These are phyloP conservation scores for Leucoraja ocellata DNA, from an alignment of 2,797 vertebrate genomes.

Conservation along the genomic window DNA sequence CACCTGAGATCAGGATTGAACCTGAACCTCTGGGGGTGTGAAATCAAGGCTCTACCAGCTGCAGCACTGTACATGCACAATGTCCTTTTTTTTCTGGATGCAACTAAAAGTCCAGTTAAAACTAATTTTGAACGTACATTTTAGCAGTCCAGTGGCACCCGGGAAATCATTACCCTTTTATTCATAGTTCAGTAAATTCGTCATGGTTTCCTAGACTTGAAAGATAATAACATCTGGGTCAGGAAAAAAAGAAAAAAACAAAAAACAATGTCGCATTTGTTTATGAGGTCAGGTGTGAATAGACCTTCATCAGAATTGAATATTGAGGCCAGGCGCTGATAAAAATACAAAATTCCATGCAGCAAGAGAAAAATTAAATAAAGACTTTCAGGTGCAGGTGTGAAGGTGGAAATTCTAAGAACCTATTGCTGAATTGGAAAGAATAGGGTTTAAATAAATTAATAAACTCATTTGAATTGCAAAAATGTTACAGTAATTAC, in stretches of 20 bases:
- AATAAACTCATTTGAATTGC: conserved; percentile 14
- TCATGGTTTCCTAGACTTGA: not conserved
- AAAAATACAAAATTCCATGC: not conserved
- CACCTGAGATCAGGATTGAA: too few species aligned
- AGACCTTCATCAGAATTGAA: not conserved
- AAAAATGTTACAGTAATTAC: not conserved
- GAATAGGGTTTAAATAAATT: not conserved
- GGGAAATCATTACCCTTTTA: too few species aligned
- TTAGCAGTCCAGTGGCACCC: not conserved
- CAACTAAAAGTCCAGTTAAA: not conserved
- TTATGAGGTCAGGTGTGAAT: not conserved
- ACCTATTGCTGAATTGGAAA: not conserved
- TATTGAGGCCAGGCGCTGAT: not conserved
- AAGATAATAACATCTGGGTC: not conserved
- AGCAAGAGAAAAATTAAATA: not conserved
- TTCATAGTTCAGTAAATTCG: not conserved
- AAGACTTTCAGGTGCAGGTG: not conserved
- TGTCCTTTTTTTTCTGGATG: not conserved
- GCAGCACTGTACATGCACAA: not conserved
- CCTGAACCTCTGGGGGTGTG: too few species aligned
- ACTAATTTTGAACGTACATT: not conserved
- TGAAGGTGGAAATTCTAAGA: not conserved
- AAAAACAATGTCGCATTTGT: not conserved
- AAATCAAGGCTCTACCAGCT: too few species aligned
- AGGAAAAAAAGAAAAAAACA: not conserved